Percentiles rank a stretch among this genome's conserved stretches.
phyloP scores from a whole-genome alignment of 2,113 vertebrate genomes.

The Synchiropus splendidus region DNA sequence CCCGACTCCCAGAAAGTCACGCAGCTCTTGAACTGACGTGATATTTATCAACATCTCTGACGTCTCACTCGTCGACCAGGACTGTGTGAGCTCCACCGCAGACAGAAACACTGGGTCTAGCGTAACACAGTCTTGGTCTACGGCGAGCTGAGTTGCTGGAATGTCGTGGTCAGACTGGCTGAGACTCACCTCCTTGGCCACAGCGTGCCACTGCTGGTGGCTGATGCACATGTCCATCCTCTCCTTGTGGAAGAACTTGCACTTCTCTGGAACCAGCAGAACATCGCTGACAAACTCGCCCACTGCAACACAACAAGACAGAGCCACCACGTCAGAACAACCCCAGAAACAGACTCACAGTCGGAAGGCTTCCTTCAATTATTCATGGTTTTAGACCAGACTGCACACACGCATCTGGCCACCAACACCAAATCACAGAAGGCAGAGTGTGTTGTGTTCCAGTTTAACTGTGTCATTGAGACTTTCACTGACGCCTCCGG shows the following conservation, averaged over 20 bases:
- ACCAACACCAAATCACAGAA: too few relatives aligned
- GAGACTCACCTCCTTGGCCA: constrained; percentile 87
- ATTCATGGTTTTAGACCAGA: constrained; percentile 33
- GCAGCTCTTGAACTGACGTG: constrained; percentile 8
- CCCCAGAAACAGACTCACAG: constrained; percentile 29
- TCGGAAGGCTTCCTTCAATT: constrained; percentile 33
- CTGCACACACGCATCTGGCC: too few relatives aligned
- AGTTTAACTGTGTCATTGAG: too few relatives aligned
- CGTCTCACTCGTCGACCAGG: too few relatives aligned
- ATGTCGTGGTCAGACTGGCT: constrained; percentile 12
- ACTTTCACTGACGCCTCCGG: too few relatives aligned
- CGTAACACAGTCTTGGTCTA: too few relatives aligned
- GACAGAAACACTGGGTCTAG: too few relatives aligned
- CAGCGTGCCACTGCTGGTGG: constrained; percentile 85
- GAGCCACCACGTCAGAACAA: background rate
- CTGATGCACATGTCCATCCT: constrained; percentile 84
- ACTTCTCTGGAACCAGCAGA: constrained; percentile 89
- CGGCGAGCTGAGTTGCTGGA: background rate
- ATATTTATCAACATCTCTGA: constrained; percentile 14
- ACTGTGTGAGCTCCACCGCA: too few relatives aligned
- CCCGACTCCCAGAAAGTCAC: constrained; percentile 15
- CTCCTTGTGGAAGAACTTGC: constrained; percentile 95
- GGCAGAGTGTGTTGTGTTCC: too few relatives aligned
- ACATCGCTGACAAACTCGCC: constrained; percentile 93
- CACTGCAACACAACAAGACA: constrained; percentile 67